Conservation (phyloP, 1,140 invertebrate genomes). For the Calycopis cecrops region DNA sequence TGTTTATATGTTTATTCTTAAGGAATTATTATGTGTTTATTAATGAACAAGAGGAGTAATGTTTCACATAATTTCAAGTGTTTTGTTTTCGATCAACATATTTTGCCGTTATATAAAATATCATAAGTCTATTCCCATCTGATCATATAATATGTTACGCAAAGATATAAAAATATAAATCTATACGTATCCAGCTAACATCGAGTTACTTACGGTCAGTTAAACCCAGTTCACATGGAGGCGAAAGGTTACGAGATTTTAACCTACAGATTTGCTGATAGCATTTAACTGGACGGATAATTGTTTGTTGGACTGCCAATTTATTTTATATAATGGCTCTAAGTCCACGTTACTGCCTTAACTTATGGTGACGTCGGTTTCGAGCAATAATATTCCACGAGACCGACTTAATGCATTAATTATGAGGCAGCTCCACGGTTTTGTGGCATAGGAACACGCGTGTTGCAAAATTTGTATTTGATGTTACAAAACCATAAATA, state of each 20-base stretch:
- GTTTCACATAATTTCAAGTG: too few species aligned
- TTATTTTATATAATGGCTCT: conserved; percentile 59
- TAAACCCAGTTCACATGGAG: conserved; percentile 47
- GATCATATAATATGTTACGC: too few species aligned
- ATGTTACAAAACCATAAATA: neutral
- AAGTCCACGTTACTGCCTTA: conserved; percentile 50
- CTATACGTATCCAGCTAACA: conserved; percentile 16
- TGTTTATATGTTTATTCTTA: too few species aligned
- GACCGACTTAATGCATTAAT: too few species aligned
- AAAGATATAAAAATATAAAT: too few species aligned
- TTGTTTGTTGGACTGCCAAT: conserved; percentile 60
- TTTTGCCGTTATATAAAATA: too few species aligned
- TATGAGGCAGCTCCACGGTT: too few species aligned
- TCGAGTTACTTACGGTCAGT: conserved; percentile 32
- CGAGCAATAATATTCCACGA: neutral
- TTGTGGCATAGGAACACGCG: neutral
- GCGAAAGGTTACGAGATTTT: conserved; percentile 68
- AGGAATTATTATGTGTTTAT: too few species aligned
- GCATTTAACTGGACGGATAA: conserved; percentile 59
- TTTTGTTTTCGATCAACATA: too few species aligned
- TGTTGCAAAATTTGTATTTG: neutral
- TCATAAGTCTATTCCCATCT: too few species aligned
- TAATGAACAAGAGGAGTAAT: too few species aligned
- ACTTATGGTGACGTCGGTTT: conserved; percentile 39
- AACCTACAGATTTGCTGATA: conserved; percentile 63